Evolutionary conservation across 2,797 vertebrate species (phyloP), one percentile per base, ranked within the genome.

Genomic region (Luscinia megarhynchos): DNA sequence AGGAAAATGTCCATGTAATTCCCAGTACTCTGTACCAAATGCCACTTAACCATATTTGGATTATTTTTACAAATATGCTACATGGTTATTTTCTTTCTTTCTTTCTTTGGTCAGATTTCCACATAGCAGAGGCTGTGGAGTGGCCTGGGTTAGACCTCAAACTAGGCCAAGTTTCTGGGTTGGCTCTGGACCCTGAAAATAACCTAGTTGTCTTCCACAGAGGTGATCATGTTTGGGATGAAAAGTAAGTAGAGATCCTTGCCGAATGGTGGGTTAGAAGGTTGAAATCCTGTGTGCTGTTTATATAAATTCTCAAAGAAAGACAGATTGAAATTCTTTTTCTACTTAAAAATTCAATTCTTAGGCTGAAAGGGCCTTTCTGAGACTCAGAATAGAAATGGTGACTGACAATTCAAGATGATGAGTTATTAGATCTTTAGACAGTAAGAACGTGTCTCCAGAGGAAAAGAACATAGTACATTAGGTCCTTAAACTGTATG

Each of bases 131-230:
- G 89, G 97, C 97, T 75, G 53, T 97, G 46, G 95, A 97, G 5
- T 99, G 99, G 99, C 99, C 99, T 30, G 98, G 98, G 70, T 96
- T 97, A 66, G 97, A 97, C 54, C 97, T 99, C 50, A 98, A 98
- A 95, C 96, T 99, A 84, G 99, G 99, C 51, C 99, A 99, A 93
- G 99, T 99, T 95, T 99, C 99, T 70, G 99, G 99, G 43, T 97
- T 99, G 83, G 99, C 99, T 58, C 91, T 99, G n/a, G 99, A 99
- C 95, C 96, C 97, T 55, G 97, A 98, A 66, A 98, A 98, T 87
- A 99, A 99, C 94, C 87, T 99, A 85, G 98, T 99, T 84, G 98
- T 99, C 95, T 99, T 99, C 97, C 99, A 99, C 96, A 98, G 99
- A 98, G 99, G 99, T 55, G 98, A 99, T 97, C 99, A 98, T 54